Conservation (phyloP, 2,113 vertebrate species). For the Erpornis zantholeuca region DNA sequence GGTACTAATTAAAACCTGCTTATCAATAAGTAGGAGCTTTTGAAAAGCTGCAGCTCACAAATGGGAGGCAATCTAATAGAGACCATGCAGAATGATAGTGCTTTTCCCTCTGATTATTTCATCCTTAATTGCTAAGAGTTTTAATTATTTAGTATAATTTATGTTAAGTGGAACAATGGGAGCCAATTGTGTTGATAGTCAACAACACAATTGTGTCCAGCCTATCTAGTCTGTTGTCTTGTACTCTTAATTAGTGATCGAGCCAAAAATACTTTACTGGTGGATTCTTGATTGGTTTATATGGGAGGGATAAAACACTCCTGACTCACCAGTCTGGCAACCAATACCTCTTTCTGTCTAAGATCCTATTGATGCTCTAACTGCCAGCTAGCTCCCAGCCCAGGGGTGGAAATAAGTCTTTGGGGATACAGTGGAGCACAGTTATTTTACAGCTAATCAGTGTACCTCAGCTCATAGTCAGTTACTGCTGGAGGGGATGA, state of each 20-base stretch:
- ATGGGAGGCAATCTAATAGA: not conserved
- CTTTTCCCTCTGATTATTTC: not conserved
- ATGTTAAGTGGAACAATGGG: not conserved
- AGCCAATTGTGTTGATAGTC: not conserved
- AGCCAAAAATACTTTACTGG: not conserved
- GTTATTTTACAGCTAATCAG: not conserved
- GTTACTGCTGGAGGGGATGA: not conserved
- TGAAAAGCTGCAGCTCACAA: not conserved
- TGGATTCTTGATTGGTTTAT: not conserved
- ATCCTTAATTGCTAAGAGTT: not conserved
- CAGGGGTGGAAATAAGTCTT: not conserved
- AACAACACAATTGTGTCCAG: not conserved
- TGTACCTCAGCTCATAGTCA: not conserved
- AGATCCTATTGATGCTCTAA: not conserved
- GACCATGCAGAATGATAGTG: not conserved
- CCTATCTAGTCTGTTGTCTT: not conserved
- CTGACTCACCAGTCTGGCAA: not conserved
- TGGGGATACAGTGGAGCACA: not conserved
- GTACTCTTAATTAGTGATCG: not conserved
- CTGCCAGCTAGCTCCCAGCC: not conserved
- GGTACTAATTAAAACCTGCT: slow-evolving; percentile 15
- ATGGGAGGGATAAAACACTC: not conserved
- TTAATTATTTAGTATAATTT: not conserved
- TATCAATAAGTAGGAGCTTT: not conserved
- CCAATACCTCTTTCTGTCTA: not conserved